Evolutionary conservation across 1,140 invertebrate species (phyloP).

Genomic region (Caenorhabditis latens): DNA sequence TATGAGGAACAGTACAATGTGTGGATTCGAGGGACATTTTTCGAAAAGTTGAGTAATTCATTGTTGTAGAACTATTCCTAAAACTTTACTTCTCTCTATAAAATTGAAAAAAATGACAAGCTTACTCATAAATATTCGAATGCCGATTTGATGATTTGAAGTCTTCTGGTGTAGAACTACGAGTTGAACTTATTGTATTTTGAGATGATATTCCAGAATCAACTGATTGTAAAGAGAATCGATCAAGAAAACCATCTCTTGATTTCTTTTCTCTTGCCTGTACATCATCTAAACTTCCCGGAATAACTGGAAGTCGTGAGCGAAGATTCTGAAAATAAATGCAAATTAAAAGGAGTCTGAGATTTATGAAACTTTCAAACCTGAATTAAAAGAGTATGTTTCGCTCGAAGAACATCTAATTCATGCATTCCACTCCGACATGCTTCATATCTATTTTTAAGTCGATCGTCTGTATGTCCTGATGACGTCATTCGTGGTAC

Average conservation of each 20-base stretch:
- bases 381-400: slow-evolving; percentile 34
- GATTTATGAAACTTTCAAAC: not conserved
- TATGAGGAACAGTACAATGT: not conserved
- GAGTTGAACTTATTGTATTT: slow-evolving; percentile 24
- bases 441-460: slow-evolving; percentile 27
- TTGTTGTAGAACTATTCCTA: slow-evolving; percentile 33
- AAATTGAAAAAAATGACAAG: not conserved
- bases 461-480: not conserved
- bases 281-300: slow-evolving; percentile 34
- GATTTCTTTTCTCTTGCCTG: slow-evolving; percentile 44
- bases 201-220: slow-evolving; percentile 41
- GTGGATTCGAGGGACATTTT: slow-evolving; percentile 38
- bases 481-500: slow-evolving; percentile 33
- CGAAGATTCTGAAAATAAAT: slow-evolving; percentile 15
- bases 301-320: slow-evolving; percentile 34
- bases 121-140: slow-evolving; percentile 32
- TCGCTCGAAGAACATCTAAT: slow-evolving; percentile 8
- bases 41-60: slow-evolving; percentile 44
- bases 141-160: slow-evolving; percentile 29
- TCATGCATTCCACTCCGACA: slow-evolving; percentile 46
- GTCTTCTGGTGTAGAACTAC: slow-evolving; percentile 37
- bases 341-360: too few relatives aligned
- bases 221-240: slow-evolving; percentile 38
- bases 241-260: slow-evolving; percentile 20
- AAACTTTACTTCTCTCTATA: not conserved